These are phyloP conservation scores for Artemia sinica DNA, from an alignment of 2,888 invertebrate genomes.

Conservation along the genomic window DNA sequence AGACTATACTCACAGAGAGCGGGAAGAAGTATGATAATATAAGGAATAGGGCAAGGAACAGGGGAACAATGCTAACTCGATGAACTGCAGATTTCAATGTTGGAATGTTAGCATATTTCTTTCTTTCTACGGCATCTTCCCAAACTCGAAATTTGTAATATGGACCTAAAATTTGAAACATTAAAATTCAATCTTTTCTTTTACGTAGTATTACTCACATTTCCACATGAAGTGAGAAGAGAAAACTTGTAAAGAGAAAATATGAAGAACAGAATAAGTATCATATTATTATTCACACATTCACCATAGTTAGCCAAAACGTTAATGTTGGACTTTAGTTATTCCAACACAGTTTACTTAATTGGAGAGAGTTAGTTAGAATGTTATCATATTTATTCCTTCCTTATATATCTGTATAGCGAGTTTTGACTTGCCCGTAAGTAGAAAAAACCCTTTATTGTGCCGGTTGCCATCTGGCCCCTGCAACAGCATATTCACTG, in stretches of 20 bases:
- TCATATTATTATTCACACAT: not conserved
- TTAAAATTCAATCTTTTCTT: not conserved
- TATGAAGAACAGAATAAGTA: slow-evolving; percentile 26
- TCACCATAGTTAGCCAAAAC: no score
- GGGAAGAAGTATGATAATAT: slow-evolving; percentile 50
- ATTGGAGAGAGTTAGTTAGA: no score
- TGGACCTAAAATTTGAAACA: no score
- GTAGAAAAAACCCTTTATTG: no score
- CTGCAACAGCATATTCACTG: no score
- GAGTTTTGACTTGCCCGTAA: no score
- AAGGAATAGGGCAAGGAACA: slow-evolving; percentile 49
- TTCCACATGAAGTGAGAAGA: not conserved
- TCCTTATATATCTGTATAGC: no score
- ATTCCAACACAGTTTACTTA: no score
- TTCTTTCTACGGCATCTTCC: slow-evolving; percentile 52
- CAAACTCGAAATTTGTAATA: slow-evolving; percentile 79
- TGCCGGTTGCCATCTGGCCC: no score
- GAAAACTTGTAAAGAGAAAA: not conserved
- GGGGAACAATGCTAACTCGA: slow-evolving; percentile 47
- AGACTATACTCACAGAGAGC: slow-evolving; percentile 44
- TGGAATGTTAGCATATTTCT: slow-evolving; percentile 46
- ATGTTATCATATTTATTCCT: no score
- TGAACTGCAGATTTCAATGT: slow-evolving; percentile 43
- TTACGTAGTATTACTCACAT: not conserved
- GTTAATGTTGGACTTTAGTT: no score